Base-by-base conservation (phyloP, 2,113 vertebrate species). In the Myiopsitta monachus region DNA sequence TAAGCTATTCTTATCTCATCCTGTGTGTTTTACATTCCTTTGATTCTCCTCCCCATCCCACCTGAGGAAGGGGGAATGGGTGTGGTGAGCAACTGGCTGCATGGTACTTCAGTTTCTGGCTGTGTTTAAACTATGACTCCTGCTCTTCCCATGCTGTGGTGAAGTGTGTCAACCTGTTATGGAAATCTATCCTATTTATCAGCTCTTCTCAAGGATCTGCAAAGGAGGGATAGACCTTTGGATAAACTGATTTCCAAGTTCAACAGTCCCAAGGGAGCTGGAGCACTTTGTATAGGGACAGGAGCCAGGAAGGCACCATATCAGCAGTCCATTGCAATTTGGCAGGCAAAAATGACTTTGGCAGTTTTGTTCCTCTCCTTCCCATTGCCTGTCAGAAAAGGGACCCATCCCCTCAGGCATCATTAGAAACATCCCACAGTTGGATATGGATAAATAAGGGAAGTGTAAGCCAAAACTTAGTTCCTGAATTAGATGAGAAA, bases 291-390 rank as follows among this genome's bases (percentile, higher is more conserved):
- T 1, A 4, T 6, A 23, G 61, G 73, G 17, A 8, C 22, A 38
- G 69, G 52, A 49, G 31, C 62, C 1, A 0, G 74, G 27, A 44
- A 70, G 74, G 78, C 5, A 0, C n/a, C 6, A 0, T 79, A 64
- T 84, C 31, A 79, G 43, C 82, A 5, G 41, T 33, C 61, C 9
- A 0, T 57, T 69, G 55, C 87, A 66, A 72, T 94, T 72, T 69
- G 85, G 38, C 75, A 67, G 78, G 69, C 47, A 24, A 90, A 96
- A 96, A 73, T 67, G 6, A 96, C 51, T 91, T 87, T 44, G 69
- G 68, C 57, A 87, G 41, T 80, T 93, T 62, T 1, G 1, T 85
- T 87, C 55, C 69, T 73, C 75, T 90, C 70, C 62, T 79, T 85
- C 36, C 63, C 3, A 0, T 74, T 86, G 52, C 57, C 62, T 95